A percentile compares a stretch with the other conserved stretches of the same genome.
phyloP scores from a whole-genome alignment of 1,140 invertebrate species.

The Cephus cinctus region DNA sequence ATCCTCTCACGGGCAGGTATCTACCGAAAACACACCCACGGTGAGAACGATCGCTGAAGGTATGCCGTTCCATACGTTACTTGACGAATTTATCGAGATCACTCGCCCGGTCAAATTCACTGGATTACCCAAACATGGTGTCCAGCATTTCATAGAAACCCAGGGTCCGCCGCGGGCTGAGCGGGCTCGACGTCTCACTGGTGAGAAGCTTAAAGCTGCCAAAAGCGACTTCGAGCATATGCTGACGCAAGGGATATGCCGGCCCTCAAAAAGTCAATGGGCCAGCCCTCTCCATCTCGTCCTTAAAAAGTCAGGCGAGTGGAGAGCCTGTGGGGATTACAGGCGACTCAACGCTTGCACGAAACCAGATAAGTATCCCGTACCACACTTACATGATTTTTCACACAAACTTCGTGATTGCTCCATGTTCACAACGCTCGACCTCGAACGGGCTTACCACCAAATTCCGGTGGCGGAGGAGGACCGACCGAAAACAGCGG shows the following conservation, averaged over 20 bases:
- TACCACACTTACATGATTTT: no score
- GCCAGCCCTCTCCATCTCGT: conserved; percentile 8
- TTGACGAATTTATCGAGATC: conserved; percentile 23
- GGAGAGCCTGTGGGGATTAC: no score
- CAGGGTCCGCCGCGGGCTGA: conserved; percentile 30
- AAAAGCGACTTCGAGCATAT: conserved; percentile 26
- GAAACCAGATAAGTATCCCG: conserved; percentile 43
- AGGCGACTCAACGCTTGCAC: no score
- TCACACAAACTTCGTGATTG: no score
- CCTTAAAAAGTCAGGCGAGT: no score
- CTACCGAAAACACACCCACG: not conserved
- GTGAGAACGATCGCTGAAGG: conserved; percentile 12
- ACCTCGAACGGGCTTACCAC: conserved; percentile 12
- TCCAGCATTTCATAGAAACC: conserved; percentile 24
- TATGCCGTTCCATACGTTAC: conserved; percentile 19
- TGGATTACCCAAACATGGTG: no score
- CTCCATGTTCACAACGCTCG: no score
- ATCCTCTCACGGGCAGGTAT: not conserved
- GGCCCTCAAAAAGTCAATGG: no score
- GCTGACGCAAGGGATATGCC: not conserved
- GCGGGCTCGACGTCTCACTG: conserved; percentile 20
- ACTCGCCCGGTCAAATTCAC: conserved; percentile 16
- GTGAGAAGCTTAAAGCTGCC: conserved; percentile 15
- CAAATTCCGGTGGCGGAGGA: no score
- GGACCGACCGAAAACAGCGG: no score